Percentiles rank a stretch among this genome's conserved stretches.
Evolutionary conservation across 64 coral and sea anemone genomes (phyloP).

Genomic region (Stichodactyla helianthus): DNA sequence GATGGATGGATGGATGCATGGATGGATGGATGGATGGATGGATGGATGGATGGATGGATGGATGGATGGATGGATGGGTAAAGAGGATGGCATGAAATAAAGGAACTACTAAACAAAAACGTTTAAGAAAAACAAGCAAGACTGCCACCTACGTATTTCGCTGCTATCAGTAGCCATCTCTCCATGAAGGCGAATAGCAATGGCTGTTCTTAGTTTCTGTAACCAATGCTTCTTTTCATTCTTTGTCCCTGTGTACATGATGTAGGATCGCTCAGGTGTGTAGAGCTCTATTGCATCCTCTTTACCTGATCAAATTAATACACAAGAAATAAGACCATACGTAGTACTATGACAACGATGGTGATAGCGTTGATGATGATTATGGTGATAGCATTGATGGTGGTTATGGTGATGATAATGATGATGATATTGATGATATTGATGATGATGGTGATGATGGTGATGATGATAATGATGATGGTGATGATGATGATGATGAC

Average conservation of each 20-base stretch:
- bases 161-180: slow-evolving; percentile 65
- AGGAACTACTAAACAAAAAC: no score
- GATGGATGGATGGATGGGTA: no score
- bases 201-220: slow-evolving; percentile 77
- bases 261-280: slow-evolving; percentile 86
- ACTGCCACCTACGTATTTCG: slow-evolving; percentile 65
- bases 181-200: slow-evolving; percentile 69
- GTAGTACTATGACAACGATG: background rate
- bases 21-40: no score
- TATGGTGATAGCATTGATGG: background rate
- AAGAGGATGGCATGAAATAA: no score
- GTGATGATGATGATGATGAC: background rate
- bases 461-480: background rate
- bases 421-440: background rate
- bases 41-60: no score
- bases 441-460: background rate
- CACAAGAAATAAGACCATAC: background rate
- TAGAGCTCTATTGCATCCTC: slow-evolving; percentile 89
- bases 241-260: slow-evolving; percentile 74
- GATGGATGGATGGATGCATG: no score
- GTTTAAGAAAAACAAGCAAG: background rate
- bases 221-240: slow-evolving; percentile 88
- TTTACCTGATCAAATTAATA: slow-evolving; percentile 39
- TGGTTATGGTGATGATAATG: background rate
- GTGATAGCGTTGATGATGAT: background rate